A percentile compares a stretch with the other conserved stretches of the same genome.
These are phyloP conservation scores for Cheirogaleus medius DNA, from an alignment of 2,113 vertebrate genomes.

Conservation along the genomic window DNA sequence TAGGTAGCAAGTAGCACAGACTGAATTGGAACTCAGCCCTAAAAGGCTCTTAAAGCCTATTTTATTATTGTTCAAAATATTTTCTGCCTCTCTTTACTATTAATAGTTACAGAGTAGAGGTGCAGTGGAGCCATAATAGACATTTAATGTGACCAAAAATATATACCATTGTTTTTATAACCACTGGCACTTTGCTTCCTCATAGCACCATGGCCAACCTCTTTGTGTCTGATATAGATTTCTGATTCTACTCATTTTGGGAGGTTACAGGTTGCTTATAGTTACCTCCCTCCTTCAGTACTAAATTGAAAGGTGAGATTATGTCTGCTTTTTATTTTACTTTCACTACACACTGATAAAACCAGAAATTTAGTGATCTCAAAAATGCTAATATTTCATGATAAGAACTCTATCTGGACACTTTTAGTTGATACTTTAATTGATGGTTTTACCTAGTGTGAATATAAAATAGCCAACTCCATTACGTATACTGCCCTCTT, in stretches of 20 bases:
- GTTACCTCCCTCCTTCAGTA: not conserved
- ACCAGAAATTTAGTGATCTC: not conserved
- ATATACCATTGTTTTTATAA: not conserved
- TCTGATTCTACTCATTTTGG: not conserved
- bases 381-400: conserved; percentile 31
- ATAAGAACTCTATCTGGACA: not conserved
- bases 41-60: not conserved
- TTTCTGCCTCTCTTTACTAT: not conserved
- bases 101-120: not conserved
- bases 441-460: conserved; percentile 36
- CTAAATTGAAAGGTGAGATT: conserved; percentile 6
- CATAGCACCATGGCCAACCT: not conserved
- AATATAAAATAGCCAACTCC: conserved; percentile 39
- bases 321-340: conserved; percentile 25
- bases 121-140: not conserved
- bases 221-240: not conserved
- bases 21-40: not conserved
- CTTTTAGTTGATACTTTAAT: conserved; percentile 6
- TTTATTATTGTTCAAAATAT: not conserved
- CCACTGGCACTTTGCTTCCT: not conserved
- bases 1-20: not conserved
- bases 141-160: not conserved
- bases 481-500: not conserved
- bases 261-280: not conserved
- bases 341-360: not conserved